Percentiles rank a stretch among this genome's conserved stretches.
These are phyloP conservation scores for Drosophila kepulauana DNA, from an alignment of 1,140 invertebrate genomes.

Conservation along the genomic window DNA sequence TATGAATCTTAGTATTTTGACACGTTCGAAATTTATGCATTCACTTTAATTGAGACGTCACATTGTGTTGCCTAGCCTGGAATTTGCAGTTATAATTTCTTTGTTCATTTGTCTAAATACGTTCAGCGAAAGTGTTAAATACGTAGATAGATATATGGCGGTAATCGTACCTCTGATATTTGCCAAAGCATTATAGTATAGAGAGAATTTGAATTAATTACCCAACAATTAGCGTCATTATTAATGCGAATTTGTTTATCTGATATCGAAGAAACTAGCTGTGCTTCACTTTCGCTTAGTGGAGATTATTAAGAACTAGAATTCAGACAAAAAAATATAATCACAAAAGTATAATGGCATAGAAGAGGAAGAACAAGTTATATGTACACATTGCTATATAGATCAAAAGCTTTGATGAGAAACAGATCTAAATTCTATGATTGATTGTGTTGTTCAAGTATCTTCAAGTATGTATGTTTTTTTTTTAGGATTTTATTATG, in stretches of 20 bases:
- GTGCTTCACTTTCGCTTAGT: neutral
- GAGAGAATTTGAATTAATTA: conserved; percentile 10
- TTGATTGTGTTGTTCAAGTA: conserved; percentile 26
- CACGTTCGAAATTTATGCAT: neutral
- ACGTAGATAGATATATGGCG: neutral
- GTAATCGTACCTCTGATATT: neutral
- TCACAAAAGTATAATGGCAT: conserved; percentile 3
- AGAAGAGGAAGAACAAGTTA: conserved; percentile 4
- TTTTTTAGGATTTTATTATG: conserved; percentile 21
- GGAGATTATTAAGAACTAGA: conserved; percentile 2
- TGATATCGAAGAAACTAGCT: conserved; percentile 1
- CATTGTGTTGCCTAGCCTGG: neutral
- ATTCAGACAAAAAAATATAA: neutral
- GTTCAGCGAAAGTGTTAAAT: conserved; percentile 1
- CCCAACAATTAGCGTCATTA: conserved; percentile 13
- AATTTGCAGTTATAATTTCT: neutral
- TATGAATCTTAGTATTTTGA: neutral
- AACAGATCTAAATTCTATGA: conserved; percentile 26
- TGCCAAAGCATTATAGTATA: neutral
- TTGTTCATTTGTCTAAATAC: conserved; percentile 3
- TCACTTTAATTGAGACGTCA: neutral
- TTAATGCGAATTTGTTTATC: conserved; percentile 24
- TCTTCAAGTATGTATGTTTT: conserved; percentile 14
- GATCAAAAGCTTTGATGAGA: conserved; percentile 31
- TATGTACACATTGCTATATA: neutral